Percentiles rank a stretch among this genome's conserved stretches.
Evolutionary conservation across 2,888 invertebrate species (phyloP).

Genomic region (Rhyacophila evoluta): DNA sequence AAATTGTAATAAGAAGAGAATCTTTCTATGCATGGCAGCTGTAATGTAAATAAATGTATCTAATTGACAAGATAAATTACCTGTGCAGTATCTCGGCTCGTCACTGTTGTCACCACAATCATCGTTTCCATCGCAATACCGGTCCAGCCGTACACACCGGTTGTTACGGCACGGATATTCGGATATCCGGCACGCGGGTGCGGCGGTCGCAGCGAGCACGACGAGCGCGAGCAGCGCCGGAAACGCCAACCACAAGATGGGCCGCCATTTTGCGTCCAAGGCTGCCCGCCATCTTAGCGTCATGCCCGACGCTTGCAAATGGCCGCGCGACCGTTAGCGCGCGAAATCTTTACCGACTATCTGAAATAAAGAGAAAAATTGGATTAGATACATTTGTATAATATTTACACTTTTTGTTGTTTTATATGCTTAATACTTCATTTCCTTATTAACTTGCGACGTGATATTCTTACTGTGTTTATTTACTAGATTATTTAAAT

Average conservation of each 20-base stretch:
- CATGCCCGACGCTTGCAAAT: constrained; percentile 4
- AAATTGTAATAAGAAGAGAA: no score
- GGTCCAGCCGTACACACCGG: constrained; percentile 84
- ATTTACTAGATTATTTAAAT: no score
- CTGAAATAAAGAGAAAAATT: constrained; percentile 33
- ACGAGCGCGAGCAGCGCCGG: constrained; percentile 56
- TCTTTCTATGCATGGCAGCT: no score
- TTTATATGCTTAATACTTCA: no score
- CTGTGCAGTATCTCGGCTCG: constrained; percentile 84
- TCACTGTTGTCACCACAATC: constrained; percentile 90
- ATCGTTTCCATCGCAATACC: constrained; percentile 86
- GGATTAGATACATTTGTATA: no score
- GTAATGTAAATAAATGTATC: no score
- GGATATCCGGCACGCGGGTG: constrained; percentile 79
- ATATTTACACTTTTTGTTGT: no score
- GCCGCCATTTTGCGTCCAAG: neutral
- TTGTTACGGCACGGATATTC: constrained; percentile 79
- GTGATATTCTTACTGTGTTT: no score
- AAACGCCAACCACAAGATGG: constrained; percentile 32
- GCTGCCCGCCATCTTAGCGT: constrained; percentile 23
- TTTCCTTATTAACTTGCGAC: no score
- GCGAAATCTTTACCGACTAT: constrained; percentile 29
- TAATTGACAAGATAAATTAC: constrained; percentile 61
- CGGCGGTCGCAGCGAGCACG: constrained; percentile 59
- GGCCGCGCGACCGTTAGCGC: constrained; percentile 28